These are phyloP conservation scores for Chaetodon auriga DNA, from an alignment of 2,113 vertebrate genomes.

Conservation along the genomic window DNA sequence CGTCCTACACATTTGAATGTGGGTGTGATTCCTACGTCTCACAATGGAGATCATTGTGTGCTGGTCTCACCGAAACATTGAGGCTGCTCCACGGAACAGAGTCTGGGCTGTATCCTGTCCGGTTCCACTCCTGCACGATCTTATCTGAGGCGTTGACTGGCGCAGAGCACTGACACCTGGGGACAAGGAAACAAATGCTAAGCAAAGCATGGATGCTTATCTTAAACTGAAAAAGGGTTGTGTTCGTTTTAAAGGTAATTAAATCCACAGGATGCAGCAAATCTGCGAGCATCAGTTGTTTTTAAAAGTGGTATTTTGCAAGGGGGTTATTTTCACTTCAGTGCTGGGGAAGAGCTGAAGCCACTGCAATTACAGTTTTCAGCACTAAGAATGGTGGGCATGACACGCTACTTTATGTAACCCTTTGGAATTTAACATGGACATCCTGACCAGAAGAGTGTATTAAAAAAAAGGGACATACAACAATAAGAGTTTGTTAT, in stretches of 20 bases:
- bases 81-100: constrained; percentile 89
- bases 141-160: constrained; percentile 85
- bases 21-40: constrained; percentile 1
- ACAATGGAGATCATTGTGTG: constrained; percentile 41
- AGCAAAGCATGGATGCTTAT: not conserved
- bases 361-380: constrained; percentile 14
- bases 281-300: not conserved
- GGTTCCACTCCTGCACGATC: constrained; percentile 82
- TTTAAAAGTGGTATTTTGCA: not conserved
- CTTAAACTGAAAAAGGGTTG: not conserved
- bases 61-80: constrained; percentile 88
- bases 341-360: not conserved
- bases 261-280: not conserved
- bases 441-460: not conserved
- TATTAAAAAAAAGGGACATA: not conserved
- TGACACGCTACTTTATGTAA: not conserved
- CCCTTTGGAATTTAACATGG: not conserved
- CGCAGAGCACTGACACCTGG: constrained; percentile 89
- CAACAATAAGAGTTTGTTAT: not conserved
- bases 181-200: not conserved
- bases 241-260: constrained; percentile 8
- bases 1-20: not conserved
- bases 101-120: constrained; percentile 81
- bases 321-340: constrained; percentile 2
- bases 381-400: constrained; percentile 4